These are phyloP conservation scores for Fregetta grallaria DNA, from an alignment of 2,113 vertebrate species.

Conservation along the genomic window DNA sequence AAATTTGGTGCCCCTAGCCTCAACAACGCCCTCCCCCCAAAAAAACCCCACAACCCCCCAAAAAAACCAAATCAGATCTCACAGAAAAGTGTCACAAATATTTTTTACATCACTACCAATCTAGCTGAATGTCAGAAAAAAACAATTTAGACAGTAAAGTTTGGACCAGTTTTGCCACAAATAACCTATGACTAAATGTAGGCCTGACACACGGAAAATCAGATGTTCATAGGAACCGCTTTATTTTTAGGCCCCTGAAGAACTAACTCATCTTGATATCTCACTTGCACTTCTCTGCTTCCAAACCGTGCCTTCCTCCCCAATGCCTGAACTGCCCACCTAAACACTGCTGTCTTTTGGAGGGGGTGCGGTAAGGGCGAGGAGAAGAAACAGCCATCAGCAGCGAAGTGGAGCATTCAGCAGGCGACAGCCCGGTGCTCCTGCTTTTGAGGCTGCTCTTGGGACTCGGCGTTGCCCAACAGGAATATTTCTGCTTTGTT, in stretches of 20 bases:
- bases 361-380: not conserved
- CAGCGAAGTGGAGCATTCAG: slow-evolving; percentile 19
- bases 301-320: not conserved
- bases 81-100: not conserved
- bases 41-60: no score
- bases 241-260: not conserved
- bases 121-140: not conserved
- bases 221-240: not conserved
- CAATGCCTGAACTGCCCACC: not conserved
- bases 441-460: not conserved
- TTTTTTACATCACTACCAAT: not conserved
- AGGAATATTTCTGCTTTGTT: slow-evolving; percentile 71
- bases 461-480: slow-evolving; percentile 41
- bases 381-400: not conserved
- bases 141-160: not conserved
- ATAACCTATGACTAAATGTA: not conserved
- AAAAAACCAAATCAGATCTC: not conserved
- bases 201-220: not conserved
- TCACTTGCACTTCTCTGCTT: not conserved
- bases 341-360: not conserved
- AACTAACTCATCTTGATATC: not conserved
- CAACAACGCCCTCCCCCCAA: not conserved
- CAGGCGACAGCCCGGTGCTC: not conserved
- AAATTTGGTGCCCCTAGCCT: not conserved
- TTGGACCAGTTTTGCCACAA: not conserved